These are phyloP conservation scores for Cyanoderma ruficeps DNA, from an alignment of 2,113 vertebrate genomes.

Conservation along the genomic window DNA sequence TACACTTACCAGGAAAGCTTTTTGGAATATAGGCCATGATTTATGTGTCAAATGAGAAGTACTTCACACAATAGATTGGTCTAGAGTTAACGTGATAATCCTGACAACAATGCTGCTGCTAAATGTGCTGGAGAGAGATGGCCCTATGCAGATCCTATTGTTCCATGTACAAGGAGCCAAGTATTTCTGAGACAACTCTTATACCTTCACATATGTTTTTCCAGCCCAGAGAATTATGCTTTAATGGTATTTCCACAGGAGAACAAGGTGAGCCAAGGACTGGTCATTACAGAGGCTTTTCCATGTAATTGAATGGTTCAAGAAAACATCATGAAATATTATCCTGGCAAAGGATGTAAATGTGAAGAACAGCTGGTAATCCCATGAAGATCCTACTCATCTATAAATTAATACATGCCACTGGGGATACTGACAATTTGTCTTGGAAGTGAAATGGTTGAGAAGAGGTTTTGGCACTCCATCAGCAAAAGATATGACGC, in stretches of 20 bases:
- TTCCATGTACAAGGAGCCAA: background rate
- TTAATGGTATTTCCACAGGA: constrained; percentile 41
- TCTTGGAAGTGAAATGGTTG: constrained; percentile 21
- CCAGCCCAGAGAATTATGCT: background rate
- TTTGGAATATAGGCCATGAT: background rate
- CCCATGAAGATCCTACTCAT: background rate
- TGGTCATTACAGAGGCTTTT: background rate
- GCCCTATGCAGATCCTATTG: background rate
- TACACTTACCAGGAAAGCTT: background rate
- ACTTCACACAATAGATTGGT: background rate
- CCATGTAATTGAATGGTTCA: constrained; percentile 18
- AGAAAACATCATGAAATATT: background rate
- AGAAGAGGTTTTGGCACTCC: constrained; percentile 29
- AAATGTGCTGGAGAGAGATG: background rate
- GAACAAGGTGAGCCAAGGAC: constrained; percentile 28
- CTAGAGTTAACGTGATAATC: background rate
- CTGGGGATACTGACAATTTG: constrained; percentile 10
- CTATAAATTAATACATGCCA: constrained; percentile 11
- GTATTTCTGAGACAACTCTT: background rate
- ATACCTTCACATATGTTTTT: background rate
- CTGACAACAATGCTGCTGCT: background rate
- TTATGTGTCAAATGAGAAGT: background rate
- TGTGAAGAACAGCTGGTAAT: constrained; percentile 61
- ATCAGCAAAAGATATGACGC: background rate
- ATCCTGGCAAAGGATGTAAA: constrained; percentile 41